Percentiles rank a stretch among this genome's conserved stretches.
These are phyloP conservation scores for Ptychadena robeensis DNA, from an alignment of 2,797 vertebrate genomes.

Conservation along the genomic window DNA sequence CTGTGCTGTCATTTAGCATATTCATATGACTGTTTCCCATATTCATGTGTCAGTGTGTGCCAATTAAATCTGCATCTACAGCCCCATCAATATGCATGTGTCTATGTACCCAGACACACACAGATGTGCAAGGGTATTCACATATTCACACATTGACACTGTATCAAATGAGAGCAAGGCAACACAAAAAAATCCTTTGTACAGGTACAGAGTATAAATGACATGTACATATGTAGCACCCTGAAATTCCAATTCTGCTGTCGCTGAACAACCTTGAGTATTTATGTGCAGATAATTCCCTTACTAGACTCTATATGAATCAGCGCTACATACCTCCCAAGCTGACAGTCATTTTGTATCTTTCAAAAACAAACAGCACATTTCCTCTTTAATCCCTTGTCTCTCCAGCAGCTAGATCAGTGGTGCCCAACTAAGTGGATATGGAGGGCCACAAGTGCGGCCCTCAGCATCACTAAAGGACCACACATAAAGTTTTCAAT, in stretches of 20 bases:
- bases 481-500: too few species aligned
- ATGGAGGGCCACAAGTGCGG: too few species aligned
- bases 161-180: conserved; percentile 2
- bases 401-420: not conserved
- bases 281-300: not conserved
- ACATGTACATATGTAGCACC: not conserved
- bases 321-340: not conserved
- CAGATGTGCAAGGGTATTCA: conserved; percentile 26
- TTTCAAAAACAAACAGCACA: not conserved
- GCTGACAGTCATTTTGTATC: not conserved
- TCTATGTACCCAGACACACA: conserved; percentile 37
- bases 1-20: conserved; percentile 58
- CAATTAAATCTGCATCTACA: conserved; percentile 54
- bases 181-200: not conserved
- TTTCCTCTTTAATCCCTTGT: not conserved
- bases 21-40: conserved; percentile 52
- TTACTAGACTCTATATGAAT: not conserved
- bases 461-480: too few species aligned
- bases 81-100: conserved; percentile 52
- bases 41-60: conserved; percentile 53
- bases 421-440: not conserved
- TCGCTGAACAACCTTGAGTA: not conserved
- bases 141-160: conserved; percentile 17
- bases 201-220: not conserved
- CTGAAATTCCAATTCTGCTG: not conserved